phyloP scores from a whole-genome alignment of 2,113 vertebrate species.

The Cyphomyrus plagiostoma region DNA sequence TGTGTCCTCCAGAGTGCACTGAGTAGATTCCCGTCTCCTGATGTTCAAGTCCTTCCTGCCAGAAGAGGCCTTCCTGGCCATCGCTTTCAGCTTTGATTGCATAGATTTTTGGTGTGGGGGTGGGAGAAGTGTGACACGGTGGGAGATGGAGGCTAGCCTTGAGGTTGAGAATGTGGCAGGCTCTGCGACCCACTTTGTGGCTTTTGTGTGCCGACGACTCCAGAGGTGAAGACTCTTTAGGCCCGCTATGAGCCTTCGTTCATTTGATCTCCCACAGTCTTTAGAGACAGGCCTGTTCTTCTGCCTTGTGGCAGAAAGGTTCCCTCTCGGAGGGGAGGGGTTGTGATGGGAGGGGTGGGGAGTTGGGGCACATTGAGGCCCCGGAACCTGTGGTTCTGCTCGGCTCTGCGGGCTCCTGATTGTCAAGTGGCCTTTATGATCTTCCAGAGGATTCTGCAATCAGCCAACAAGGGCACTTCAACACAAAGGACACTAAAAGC shows the following conservation, averaged over 20 bases:
- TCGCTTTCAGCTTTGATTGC: neutral
- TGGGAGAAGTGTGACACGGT: neutral
- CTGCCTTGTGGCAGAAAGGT: neutral
- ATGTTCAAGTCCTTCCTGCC: neutral
- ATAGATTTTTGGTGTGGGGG: neutral
- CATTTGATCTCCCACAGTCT: neutral
- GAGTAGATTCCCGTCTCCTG: neutral
- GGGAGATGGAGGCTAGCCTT: neutral
- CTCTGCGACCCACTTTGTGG: neutral
- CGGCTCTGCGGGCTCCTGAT: neutral
- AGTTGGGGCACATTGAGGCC: neutral
- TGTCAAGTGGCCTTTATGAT: constrained; percentile 8
- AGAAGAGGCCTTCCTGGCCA: neutral
- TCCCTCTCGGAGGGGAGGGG: neutral
- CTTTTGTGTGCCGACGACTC: neutral
- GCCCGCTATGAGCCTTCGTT: neutral
- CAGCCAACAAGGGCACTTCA: constrained; percentile 14
- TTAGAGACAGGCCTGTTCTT: neutral
- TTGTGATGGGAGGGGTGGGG: neutral
- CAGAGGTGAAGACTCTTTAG: neutral
- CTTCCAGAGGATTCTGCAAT: constrained; percentile 16
- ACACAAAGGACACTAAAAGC: neutral
- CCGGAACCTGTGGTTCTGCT: neutral
- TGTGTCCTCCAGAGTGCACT: neutral
- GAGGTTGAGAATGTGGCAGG: neutral